Conservation (phyloP, 2,797 vertebrate species). For the Harpagifer antarcticus region DNA sequence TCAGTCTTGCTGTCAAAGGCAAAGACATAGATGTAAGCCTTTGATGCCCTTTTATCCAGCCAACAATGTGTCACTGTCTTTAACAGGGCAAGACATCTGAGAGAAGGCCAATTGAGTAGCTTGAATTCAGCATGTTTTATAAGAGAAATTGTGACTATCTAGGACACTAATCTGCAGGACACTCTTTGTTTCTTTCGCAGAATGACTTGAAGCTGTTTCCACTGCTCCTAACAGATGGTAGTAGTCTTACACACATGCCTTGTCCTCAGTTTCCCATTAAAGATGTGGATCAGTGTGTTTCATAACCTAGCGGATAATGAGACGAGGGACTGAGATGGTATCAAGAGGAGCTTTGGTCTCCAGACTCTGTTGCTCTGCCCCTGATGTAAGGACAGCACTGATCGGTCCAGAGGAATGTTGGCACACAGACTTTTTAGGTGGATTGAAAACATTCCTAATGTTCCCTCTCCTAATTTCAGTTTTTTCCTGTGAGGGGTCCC, state of each 20-base stretch:
- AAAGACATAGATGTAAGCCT: constrained; percentile 32
- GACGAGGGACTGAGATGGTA: constrained; percentile 62
- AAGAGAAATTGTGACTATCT: constrained; percentile 20
- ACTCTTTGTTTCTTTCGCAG: constrained; percentile 28
- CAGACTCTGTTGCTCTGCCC: constrained; percentile 33
- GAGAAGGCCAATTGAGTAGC: constrained; percentile 17
- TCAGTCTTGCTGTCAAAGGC: constrained; percentile 32
- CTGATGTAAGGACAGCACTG: constrained; percentile 32
- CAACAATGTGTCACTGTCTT: constrained; percentile 13
- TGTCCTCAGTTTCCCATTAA: constrained; percentile 46
- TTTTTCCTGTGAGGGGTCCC: constrained; percentile 73
- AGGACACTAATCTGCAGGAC: constrained; percentile 25
- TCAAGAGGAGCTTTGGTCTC: constrained; percentile 46
- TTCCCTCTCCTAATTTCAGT: constrained; percentile 63
- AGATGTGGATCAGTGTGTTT: constrained; percentile 63
- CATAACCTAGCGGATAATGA: constrained; percentile 64
- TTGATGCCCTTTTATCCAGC: constrained; percentile 29
- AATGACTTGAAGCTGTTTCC: constrained; percentile 39
- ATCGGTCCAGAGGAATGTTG: constrained; percentile 53
- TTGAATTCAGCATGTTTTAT: constrained; percentile 10
- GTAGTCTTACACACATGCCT: constrained; percentile 41
- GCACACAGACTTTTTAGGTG: constrained; percentile 46
- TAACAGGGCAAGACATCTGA: constrained; percentile 16
- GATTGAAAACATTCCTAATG: constrained; percentile 65
- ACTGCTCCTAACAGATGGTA: constrained; percentile 54